Conservation (phyloP, 2,113 vertebrate genomes). For the Naja naja region DNA sequence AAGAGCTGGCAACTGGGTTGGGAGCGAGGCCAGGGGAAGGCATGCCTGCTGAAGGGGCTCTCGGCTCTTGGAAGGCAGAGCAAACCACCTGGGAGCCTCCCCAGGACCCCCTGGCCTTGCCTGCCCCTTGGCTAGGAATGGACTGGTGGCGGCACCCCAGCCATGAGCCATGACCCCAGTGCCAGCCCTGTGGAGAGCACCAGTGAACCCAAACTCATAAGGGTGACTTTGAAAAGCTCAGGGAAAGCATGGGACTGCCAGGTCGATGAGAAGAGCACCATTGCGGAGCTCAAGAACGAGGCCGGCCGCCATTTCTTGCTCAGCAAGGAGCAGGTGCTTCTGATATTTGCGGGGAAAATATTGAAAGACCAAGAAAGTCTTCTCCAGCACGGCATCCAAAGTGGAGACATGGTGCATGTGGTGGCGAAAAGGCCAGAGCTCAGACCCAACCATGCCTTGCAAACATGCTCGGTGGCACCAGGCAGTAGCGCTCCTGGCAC, state of each 20-base stretch:
- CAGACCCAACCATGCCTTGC: background rate
- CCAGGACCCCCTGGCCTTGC: too few relatives aligned
- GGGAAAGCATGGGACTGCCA: background rate
- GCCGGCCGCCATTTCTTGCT: background rate
- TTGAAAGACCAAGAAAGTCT: background rate
- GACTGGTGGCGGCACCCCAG: background rate
- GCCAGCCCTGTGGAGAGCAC: background rate
- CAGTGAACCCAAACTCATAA: background rate
- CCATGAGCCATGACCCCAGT: background rate
- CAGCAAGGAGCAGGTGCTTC: background rate
- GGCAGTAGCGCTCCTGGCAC: too few relatives aligned
- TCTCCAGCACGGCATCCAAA: background rate
- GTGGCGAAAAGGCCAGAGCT: background rate
- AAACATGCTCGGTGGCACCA: rapidly evolving
- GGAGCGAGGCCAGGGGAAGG: background rate
- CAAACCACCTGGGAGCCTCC: background rate
- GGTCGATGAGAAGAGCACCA: background rate
- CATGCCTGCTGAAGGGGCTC: background rate
- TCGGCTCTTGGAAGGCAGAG: background rate
- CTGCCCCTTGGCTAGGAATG: background rate
- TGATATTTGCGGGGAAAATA: background rate
- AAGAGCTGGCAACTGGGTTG: background rate
- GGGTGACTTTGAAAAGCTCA: background rate
- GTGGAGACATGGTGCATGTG: background rate
- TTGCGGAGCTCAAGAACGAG: background rate